Evolutionary conservation across 1,140 invertebrate genomes (phyloP).

Genomic region (Leucophenga varia): DNA sequence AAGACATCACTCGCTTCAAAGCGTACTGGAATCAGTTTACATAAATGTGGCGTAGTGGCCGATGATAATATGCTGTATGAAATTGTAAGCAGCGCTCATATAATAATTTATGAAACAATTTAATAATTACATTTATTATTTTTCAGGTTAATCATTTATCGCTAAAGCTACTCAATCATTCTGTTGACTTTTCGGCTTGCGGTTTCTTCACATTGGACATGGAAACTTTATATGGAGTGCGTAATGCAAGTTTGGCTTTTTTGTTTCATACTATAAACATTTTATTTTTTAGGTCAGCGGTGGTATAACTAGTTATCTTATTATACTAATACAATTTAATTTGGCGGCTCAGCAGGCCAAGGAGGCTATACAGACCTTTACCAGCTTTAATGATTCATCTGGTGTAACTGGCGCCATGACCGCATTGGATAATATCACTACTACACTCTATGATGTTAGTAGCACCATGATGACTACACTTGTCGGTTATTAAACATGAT

Average conservation of each 20-base stretch:
- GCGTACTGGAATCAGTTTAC: slow-evolving; percentile 49
- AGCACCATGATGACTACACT: slow-evolving; percentile 30
- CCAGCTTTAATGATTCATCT: slow-evolving; percentile 36
- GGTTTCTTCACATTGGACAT: slow-evolving; percentile 55
- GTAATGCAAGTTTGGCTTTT: not conserved
- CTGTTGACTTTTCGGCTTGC: slow-evolving; percentile 52
- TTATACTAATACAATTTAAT: slow-evolving; percentile 55
- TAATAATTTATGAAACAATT: not conserved
- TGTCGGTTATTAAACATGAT: too few relatives aligned
- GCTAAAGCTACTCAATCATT: slow-evolving; percentile 51
- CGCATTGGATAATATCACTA: slow-evolving; percentile 29
- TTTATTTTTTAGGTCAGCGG: slow-evolving; percentile 34
- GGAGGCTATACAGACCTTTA: slow-evolving; percentile 42
- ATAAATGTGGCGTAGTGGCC: slow-evolving; percentile 49
- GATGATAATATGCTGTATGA: slow-evolving; percentile 54
- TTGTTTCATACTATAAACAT: not conserved
- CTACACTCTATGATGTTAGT: slow-evolving; percentile 22
- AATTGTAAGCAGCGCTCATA: slow-evolving; percentile 26
- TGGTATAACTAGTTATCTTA: slow-evolving; percentile 54
- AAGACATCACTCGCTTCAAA: slow-evolving; percentile 51
- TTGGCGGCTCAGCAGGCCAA: slow-evolving; percentile 53
- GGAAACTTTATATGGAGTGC: slow-evolving; percentile 51
- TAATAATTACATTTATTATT: not conserved
- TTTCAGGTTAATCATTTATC: slow-evolving; percentile 45
- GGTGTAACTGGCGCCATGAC: slow-evolving; percentile 33